Conservation (phyloP, 2,113 vertebrate species). For the Athene cunicularia region DNA sequence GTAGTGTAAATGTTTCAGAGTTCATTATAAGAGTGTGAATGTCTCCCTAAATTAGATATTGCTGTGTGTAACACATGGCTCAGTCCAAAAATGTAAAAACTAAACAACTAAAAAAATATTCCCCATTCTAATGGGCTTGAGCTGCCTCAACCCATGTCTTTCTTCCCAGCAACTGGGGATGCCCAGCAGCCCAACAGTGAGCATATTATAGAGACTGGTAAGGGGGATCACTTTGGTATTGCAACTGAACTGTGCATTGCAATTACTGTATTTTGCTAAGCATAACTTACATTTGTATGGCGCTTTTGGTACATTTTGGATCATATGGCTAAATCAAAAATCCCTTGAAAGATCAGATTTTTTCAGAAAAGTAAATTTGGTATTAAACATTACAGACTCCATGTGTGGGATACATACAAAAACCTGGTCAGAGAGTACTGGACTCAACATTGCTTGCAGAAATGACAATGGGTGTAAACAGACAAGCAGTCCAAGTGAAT, state of each 20-base stretch:
- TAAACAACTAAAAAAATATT: not conserved
- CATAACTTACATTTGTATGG: not conserved
- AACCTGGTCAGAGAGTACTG: not conserved
- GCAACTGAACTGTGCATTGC: not conserved
- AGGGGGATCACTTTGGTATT: not conserved
- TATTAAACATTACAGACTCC: not conserved
- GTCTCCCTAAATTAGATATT: not conserved
- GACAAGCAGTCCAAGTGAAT: not conserved
- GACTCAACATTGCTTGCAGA: not conserved
- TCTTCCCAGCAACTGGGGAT: not conserved
- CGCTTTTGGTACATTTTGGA: not conserved
- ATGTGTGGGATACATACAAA: not conserved
- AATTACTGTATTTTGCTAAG: not conserved
- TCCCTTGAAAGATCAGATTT: not conserved
- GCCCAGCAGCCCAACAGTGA: accelerated
- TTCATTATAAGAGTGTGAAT: not conserved
- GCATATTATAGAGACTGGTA: not conserved
- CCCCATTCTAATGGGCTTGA: too few relatives aligned
- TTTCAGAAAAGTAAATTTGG: not conserved
- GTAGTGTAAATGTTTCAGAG: not conserved
- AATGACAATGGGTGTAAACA: not conserved
- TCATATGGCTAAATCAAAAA: not conserved
- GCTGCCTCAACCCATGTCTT: not conserved
- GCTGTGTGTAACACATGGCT: not conserved
- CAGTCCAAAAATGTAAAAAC: not conserved